Evolutionary conservation across 2,113 vertebrate species (phyloP).

Genomic region (Cyphomyrus plagiostoma): DNA sequence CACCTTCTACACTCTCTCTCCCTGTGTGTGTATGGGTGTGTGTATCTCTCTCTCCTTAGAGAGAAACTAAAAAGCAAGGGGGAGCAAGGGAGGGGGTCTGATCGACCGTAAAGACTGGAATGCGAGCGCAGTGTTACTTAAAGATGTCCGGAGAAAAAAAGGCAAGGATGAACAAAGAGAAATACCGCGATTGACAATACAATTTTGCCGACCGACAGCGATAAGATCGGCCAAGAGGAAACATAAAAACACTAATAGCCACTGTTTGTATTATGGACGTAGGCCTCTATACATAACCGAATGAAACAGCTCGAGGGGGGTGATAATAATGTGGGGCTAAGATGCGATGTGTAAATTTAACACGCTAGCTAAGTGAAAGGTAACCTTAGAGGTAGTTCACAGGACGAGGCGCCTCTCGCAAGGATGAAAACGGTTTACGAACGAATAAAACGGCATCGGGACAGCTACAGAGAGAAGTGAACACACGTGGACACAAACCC

Average conservation of each 20-base stretch:
- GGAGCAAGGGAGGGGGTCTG: not conserved
- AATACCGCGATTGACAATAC: not conserved
- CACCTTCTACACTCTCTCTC: conserved; percentile 19
- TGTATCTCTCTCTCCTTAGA: conserved; percentile 1
- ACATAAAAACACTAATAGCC: not conserved
- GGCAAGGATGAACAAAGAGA: not conserved
- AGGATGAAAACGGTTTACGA: not conserved
- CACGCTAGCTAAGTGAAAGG: not conserved
- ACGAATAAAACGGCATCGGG: not conserved
- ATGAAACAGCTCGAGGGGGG: not conserved
- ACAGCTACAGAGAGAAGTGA: not conserved
- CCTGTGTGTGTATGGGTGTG: not conserved
- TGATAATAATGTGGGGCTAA: not conserved
- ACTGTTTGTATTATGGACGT: not conserved
- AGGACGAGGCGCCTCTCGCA: not conserved
- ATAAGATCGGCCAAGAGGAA: not conserved
- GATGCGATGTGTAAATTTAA: not conserved
- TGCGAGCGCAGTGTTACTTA: conserved; percentile 30
- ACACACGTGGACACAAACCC: not conserved
- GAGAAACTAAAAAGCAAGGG: not conserved
- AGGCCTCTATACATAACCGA: not conserved
- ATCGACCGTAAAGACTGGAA: conserved; percentile 44
- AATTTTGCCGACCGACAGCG: not conserved
- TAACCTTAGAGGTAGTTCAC: not conserved
- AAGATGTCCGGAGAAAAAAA: not conserved